Evolutionary conservation across 2,113 vertebrate species (phyloP).

Genomic region (Neomonachus schauinslandi): DNA sequence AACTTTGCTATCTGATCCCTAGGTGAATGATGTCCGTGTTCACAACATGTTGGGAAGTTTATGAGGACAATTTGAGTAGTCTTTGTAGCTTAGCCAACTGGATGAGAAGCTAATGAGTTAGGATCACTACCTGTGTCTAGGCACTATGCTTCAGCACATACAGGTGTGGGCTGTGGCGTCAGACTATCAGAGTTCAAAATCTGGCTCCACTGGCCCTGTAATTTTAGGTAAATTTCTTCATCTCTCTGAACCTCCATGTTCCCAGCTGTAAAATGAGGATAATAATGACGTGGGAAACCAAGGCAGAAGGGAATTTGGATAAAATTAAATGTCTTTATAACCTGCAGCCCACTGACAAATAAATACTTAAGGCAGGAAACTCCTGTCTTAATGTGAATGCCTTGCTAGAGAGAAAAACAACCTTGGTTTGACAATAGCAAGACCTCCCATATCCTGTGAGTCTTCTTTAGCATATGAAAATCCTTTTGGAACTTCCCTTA

Average conservation of each 20-base stretch:
- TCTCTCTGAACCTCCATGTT: not conserved
- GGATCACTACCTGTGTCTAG: not conserved
- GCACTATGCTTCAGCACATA: not conserved
- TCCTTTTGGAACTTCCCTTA: not conserved
- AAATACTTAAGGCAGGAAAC: not conserved
- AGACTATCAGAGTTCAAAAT: not conserved
- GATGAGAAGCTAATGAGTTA: not conserved
- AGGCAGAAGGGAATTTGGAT: not conserved
- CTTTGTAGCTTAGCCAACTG: not conserved
- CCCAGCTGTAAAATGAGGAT: not conserved
- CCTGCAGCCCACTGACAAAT: not conserved
- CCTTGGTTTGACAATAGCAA: not conserved
- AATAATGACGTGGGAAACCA: not conserved
- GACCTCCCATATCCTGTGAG: not conserved
- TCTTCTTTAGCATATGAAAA: not conserved
- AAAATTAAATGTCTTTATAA: not conserved
- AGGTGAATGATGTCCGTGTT: not conserved
- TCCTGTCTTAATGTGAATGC: not conserved
- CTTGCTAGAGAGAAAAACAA: not conserved
- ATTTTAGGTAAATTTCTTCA: not conserved
- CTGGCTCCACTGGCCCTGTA: not conserved
- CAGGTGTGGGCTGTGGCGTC: not conserved
- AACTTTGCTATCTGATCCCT: not conserved
- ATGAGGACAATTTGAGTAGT: not conserved
- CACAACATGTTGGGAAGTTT: not conserved